Conservation (phyloP, 2,113 vertebrate genomes). For the Osmerus eperlanus region DNA sequence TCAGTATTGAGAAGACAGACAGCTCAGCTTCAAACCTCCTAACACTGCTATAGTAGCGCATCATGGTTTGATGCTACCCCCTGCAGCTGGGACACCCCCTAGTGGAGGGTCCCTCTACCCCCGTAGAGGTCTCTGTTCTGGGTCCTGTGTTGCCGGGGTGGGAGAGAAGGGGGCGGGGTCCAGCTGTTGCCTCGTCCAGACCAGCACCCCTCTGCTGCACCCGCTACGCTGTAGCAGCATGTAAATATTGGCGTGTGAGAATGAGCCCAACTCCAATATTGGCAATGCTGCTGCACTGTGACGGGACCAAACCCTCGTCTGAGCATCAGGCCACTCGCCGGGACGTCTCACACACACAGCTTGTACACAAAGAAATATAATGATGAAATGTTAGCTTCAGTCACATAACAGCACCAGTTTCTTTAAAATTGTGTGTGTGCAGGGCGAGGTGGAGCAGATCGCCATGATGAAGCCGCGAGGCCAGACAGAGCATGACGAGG, state of each 20-base stretch:
- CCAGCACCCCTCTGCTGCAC: conserved; percentile 59
- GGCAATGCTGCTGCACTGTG: conserved; percentile 98
- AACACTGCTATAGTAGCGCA: no score
- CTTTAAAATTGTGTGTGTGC: conserved; percentile 6
- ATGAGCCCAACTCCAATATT: conserved; percentile 95
- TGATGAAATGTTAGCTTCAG: no score
- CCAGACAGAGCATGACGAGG: conserved; percentile 92
- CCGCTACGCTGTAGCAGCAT: conserved; percentile 98
- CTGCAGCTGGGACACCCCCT: no score
- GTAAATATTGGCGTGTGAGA: conserved; percentile 98
- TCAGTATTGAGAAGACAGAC: no score
- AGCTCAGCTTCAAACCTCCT: no score
- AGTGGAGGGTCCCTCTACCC: no score
- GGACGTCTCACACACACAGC: no score
- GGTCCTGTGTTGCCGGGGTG: not conserved
- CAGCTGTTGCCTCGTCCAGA: conserved; percentile 14
- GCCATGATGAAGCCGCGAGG: conserved; percentile 98
- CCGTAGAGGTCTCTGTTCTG: not conserved
- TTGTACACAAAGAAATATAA: no score
- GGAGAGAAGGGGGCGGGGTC: not conserved
- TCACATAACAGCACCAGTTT: not conserved
- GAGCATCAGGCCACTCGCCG: not conserved
- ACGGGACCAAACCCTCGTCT: conserved; percentile 70
- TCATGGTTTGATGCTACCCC: no score
- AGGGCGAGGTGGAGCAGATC: conserved; percentile 99